These are phyloP conservation scores for Brachynemurus nebulosus DNA, from an alignment of 2,888 invertebrate species.

Conservation along the genomic window DNA sequence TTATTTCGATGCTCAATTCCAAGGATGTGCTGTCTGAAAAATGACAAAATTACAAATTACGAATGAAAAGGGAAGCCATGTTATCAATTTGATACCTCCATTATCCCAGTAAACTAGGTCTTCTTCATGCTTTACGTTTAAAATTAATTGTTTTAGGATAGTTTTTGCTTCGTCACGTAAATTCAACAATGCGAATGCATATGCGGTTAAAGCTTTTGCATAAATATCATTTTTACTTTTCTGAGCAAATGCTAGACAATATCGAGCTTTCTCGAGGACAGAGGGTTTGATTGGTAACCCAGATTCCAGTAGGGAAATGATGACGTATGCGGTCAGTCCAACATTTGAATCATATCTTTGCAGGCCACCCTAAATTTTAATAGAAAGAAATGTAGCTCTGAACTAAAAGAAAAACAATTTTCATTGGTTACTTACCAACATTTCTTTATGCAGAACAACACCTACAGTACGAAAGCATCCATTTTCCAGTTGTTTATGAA, in stretches of 20 bases:
- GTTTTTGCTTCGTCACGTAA: conserved; percentile 31
- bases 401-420: neutral
- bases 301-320: conserved; percentile 49
- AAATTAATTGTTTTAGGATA: conserved; percentile 30
- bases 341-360: conserved; percentile 24
- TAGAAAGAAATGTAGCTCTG: neutral
- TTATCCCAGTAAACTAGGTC: conserved; percentile 40
- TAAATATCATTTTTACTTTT: conserved; percentile 33
- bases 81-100: conserved; percentile 25
- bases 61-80: too few relatives aligned
- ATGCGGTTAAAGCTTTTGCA: conserved; percentile 36
- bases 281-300: conserved; percentile 34
- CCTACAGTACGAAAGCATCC: conserved; percentile 62
- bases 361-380: neutral
- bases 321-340: conserved; percentile 53
- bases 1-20: conserved; percentile 51
- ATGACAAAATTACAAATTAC: neutral
- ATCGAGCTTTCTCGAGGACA: conserved; percentile 41
- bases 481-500: conserved; percentile 52
- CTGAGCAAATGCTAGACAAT: conserved; percentile 38
- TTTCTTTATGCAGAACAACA: conserved; percentile 50
- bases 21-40: conserved; percentile 25
- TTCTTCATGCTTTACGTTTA: conserved; percentile 30
- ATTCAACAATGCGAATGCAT: conserved; percentile 35
- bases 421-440: conserved; percentile 35